Evolutionary conservation across 2,888 invertebrate species (phyloP), one percentile per base, ranked within the genome.

Genomic region (Lasioglossum figueresi): DNA sequence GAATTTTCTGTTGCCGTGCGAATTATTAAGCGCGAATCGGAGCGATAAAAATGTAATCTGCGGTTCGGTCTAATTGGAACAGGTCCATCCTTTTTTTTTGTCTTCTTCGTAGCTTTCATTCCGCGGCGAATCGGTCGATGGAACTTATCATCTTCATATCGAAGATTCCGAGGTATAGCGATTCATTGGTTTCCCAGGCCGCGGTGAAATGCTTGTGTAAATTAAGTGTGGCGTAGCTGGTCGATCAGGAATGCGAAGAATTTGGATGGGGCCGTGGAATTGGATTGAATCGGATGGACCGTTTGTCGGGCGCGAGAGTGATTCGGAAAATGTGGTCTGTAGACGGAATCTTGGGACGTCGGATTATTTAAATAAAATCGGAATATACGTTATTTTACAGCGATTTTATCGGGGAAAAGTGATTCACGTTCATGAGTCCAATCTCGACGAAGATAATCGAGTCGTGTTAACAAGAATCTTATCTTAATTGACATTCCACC

Each of bases 1-100:
- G 66, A 78, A 77, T 52, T 77, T 81, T 73, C 77, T n/a, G 73
- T 48, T 72, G 73, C 37, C 27, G 16, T 37, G 31, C n/a, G 4
- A 66, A 76, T 48, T 70, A 45, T 73, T 37, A 27, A 73, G n/a
- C 31, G n/a, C n/a, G 19, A 80, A 71, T 76, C 48, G 70, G 31
- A 14, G n/a, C 70, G 59, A 80, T 71, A 34, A 34, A 34, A 34
- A 66, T 34, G 66, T 66, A 66, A 66, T 66, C 23, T 34, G 66
- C 66, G 66, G 10, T 34, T 66, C 66, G 34, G 34, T 66, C 34
- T 66, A 66, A 66, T 66, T 66, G 66, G 66, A 34, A 31, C 19
- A 23, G 63, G 31, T 34, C 19, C 19, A 8, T 2, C 34, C 34
- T 16, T 6, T 59, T 14, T 27, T 59, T 31, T 31, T 27, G 27